Evolutionary conservation across 1,140 invertebrate genomes (phyloP), one percentile per base, ranked within the genome.

Genomic region (Tenebrio molitor): DNA sequence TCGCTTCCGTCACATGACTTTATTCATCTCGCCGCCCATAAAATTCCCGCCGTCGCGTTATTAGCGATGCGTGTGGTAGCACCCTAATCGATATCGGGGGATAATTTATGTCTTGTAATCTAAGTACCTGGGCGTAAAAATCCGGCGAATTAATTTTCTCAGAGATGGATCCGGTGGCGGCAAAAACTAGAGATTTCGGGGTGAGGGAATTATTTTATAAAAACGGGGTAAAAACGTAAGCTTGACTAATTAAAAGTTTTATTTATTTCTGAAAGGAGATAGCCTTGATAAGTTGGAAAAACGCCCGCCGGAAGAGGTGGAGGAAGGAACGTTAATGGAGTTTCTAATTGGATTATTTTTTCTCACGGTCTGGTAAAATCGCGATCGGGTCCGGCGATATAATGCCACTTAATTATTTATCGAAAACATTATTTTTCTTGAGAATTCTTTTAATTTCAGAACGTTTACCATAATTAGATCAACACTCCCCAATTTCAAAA

Each of bases 321-420:
- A 21, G 23, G 14, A 21, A 50, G 19, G 23, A 50, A 50, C 44
- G 44, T 16, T 50, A 50, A 50, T 50, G 44, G 44, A 50, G 44
- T 50, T 50, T 50, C 44, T 50, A 50, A 50, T 50, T 50, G 44
- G 44, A 50, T 50, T 50, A 50, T 50, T 50, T 50, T 50, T 50
- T 33, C 23, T 12, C 44, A 50, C 44, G 7, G 17, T 21, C 10
- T 50, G 16, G 44, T 50, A 17, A 46, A 50, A 50, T 21, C n/a
- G 44, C n/a, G 44, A 21, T 50, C 44, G 17, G 4, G n/a, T n/a
- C n/a, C n/a, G n/a, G n/a, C n/a, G n/a, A n/a, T n/a, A n/a, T n/a
- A n/a, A n/a, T n/a, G n/a, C n/a, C n/a, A n/a, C n/a, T n/a, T n/a
- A n/a, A n/a, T n/a, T n/a, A n/a, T n/a, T n/a, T n/a, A n/a, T n/a